Evolutionary conservation across 2,113 vertebrate species (phyloP).

Genomic region (Anguilla japonica): DNA sequence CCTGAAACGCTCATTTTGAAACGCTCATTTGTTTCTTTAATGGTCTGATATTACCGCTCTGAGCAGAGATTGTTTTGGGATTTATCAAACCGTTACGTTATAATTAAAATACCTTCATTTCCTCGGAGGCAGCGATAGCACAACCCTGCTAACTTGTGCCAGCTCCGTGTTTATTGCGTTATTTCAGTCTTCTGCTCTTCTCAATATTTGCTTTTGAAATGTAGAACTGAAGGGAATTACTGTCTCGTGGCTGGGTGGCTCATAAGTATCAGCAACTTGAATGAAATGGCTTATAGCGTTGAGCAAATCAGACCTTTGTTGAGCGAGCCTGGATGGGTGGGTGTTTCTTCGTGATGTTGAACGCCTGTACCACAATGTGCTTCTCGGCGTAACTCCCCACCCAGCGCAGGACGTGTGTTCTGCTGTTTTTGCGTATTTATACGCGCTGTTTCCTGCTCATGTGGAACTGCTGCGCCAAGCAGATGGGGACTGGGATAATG

Average conservation of each 20-base stretch:
- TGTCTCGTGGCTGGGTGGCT: conserved; percentile 25
- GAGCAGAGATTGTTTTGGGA: conserved; percentile 55
- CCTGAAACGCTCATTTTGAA: conserved; percentile 43
- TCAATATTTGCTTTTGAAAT: conserved; percentile 30
- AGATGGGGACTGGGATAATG: too few relatives aligned
- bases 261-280: conserved; percentile 32
- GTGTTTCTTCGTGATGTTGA: neutral
- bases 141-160: conserved; percentile 15
- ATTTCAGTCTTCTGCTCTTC: conserved; percentile 24
- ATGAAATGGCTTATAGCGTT: conserved; percentile 26
- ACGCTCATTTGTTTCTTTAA: conserved; percentile 62
- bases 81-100: conserved; percentile 55
- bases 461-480: too few relatives aligned
- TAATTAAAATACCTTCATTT: conserved; percentile 58
- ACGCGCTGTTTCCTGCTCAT: too few relatives aligned
- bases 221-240: conserved; percentile 20
- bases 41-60: conserved; percentile 59
- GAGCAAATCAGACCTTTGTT: conserved; percentile 18
- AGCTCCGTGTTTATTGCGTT: conserved; percentile 28
- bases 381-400: too few relatives aligned
- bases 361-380: neutral
- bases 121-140: conserved; percentile 50
- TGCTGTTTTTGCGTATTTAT: too few relatives aligned
- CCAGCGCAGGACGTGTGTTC: too few relatives aligned
- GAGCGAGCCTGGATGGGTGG: neutral